Conservation (phyloP, 1,140 invertebrate species). For the Melipona quadrifasciata region DNA sequence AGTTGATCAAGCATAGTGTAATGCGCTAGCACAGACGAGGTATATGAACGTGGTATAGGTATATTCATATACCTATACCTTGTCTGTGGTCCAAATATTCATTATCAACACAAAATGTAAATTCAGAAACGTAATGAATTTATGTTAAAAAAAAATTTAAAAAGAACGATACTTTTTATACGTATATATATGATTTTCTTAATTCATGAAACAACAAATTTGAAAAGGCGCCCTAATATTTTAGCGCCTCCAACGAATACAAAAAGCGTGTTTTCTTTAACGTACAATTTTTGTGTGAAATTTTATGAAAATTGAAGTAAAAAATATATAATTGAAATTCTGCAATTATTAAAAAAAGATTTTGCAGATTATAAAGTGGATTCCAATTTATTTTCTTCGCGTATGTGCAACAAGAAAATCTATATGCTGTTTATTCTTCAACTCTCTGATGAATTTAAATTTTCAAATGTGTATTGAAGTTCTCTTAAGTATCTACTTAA, state of each 20-base stretch:
- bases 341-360: not conserved
- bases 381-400: not conserved
- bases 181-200: not conserved
- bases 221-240: not conserved
- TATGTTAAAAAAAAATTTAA: not conserved
- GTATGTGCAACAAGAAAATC: not conserved
- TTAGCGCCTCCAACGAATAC: not conserved
- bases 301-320: not conserved
- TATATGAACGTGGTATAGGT: too few relatives aligned
- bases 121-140: not conserved
- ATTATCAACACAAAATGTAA: not conserved
- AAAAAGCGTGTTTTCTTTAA: not conserved
- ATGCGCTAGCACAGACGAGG: too few relatives aligned
- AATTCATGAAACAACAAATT: not conserved
- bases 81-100: not conserved
- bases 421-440: not conserved
- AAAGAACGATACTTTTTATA: not conserved
- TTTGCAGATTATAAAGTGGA: not conserved
- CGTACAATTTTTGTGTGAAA: not conserved
- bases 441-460: conserved; percentile 7
- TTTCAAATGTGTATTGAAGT: too few relatives aligned
- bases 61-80: too few relatives aligned
- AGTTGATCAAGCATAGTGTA: too few relatives aligned
- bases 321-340: not conserved
- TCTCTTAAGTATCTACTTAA: too few relatives aligned